Evolutionary conservation across 2,888 invertebrate species (phyloP), one percentile per base, ranked within the genome.

Genomic region (Cosmopolites sordidus): DNA sequence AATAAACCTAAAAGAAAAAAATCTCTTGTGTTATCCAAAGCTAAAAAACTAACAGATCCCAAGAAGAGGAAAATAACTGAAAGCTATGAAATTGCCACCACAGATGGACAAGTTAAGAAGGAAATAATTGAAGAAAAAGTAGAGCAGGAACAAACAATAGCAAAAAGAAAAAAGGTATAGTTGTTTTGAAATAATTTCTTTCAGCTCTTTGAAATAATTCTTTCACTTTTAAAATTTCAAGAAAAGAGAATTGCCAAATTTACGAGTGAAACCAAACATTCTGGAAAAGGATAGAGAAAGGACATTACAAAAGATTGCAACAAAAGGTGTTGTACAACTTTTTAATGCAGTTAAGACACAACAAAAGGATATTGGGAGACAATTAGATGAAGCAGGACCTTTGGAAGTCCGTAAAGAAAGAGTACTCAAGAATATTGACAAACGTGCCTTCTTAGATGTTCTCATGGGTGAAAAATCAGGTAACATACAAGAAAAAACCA

Each of bases 291-390:
- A 89, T 49, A 80, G 85, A 60, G 94, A 95, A 73, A 82, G 83
- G 62, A 75, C 80, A 51, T 72, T 95, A 43, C 77, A 85, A 29
- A 91, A 87, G 79, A 88, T 93, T 64, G 93, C 92, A 8, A 94
- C 92, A 30, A 89, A 88, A 71, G 95, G 94, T 66, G 92, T 94
- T 1, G 92, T 95, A 0, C 93, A 94, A 69, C 76, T 95, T 58
- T 95, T 94, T 66, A 95, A 95, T 78, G 89, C 92, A 27, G 93
- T 95, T 0, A 83, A 83, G 64, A 81, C 85, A 62, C 93, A 94
- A 71, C 93, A 94, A 72, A 88, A 84, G 69, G 81, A 83, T 48
- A 75, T 93, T 43, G 81, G 83, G 40, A 79, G 79, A 51, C 84
- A 89, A 72, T 70, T 92, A 45, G 76, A 81, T 47, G 79, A 84